Conservation (phyloP, 2,797 vertebrate species). For the Rhinatrema bivittatum region DNA sequence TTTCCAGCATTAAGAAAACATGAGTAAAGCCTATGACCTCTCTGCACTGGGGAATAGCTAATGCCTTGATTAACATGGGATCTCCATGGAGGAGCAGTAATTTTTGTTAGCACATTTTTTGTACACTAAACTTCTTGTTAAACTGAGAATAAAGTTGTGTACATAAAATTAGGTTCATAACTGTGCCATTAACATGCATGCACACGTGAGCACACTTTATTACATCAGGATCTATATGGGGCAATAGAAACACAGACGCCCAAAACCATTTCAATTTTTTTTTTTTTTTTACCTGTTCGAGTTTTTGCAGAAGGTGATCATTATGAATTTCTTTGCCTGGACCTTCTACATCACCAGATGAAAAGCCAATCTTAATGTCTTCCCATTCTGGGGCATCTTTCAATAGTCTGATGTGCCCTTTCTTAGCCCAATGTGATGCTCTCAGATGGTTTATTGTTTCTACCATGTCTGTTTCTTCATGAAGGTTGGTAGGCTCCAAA, state of each 20-base stretch:
- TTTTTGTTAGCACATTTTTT: too few species aligned
- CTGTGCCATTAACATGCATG: too few species aligned
- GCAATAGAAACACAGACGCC: background rate
- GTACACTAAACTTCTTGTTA: too few species aligned
- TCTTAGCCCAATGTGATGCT: slow-evolving; percentile 7
- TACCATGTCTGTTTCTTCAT: background rate
- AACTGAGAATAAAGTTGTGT: too few species aligned
- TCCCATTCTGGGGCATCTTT: background rate
- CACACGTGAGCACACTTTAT: too few species aligned
- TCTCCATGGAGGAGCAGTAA: too few species aligned
- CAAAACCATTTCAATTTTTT: background rate
- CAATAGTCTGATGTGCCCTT: slow-evolving; percentile 2
- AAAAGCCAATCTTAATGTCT: slow-evolving; percentile 13
- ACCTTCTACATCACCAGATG: slow-evolving; percentile 5
- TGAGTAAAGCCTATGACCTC: too few species aligned
- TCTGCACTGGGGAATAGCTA: too few species aligned
- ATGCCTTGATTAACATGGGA: too few species aligned
- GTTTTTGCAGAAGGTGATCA: slow-evolving; percentile 63
- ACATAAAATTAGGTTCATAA: too few species aligned
- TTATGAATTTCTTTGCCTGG: slow-evolving; percentile 33
- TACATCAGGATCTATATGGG: too few species aligned
- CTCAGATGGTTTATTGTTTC: slow-evolving; percentile 7
- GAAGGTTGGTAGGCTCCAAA: slow-evolving; percentile 9
- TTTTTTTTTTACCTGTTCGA: slow-evolving; percentile 69
- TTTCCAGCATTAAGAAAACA: too few species aligned